Percentiles rank a stretch among this genome's conserved stretches.
Conservation (phyloP, 2,797 vertebrate genomes). For the Serranus cabrilla region DNA sequence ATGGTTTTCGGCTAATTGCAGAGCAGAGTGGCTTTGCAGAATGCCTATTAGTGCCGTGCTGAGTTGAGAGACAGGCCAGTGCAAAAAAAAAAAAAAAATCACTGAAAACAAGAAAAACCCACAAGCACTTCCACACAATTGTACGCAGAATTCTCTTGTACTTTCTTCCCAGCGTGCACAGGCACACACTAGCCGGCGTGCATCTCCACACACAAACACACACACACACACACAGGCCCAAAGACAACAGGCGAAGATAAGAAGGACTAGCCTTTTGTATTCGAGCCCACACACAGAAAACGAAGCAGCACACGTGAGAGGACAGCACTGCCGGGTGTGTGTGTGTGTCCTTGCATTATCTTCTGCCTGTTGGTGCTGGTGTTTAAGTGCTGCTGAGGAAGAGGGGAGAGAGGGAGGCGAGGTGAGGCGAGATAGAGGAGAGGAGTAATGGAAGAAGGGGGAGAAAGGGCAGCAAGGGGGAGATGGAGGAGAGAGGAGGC, state of each 20-base stretch:
- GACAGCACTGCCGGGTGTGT: conserved; percentile 48
- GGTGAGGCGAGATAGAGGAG: conserved; percentile 37
- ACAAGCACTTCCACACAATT: conserved; percentile 22
- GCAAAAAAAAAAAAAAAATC: conserved; percentile 21
- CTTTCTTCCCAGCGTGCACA: conserved; percentile 23
- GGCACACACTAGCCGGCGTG: neutral
- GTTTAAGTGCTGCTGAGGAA: conserved; percentile 57
- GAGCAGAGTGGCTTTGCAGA: conserved; percentile 57
- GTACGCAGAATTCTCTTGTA: conserved; percentile 28
- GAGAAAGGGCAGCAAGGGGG: neutral
- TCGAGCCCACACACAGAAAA: conserved; percentile 60
- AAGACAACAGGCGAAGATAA: conserved; percentile 63
- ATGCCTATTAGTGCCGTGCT: conserved; percentile 65
- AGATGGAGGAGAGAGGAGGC: conserved; percentile 14
- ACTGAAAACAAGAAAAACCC: conserved; percentile 48
- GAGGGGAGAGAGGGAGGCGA: conserved; percentile 27
- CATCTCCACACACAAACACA: conserved; percentile 1
- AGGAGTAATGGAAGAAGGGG: conserved; percentile 29
- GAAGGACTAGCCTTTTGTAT: conserved; percentile 56
- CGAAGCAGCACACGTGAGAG: conserved; percentile 51
- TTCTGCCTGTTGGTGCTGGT: conserved; percentile 58
- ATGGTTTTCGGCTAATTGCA: conserved; percentile 74
- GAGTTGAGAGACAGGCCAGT: conserved; percentile 62
- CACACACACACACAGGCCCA: conserved; percentile 9
- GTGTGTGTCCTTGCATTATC: conserved; percentile 70